Percentiles rank a stretch among this genome's conserved stretches.
Evolutionary conservation across 2,113 vertebrate species (phyloP).

Genomic region (Cephalopholis sonnerati): DNA sequence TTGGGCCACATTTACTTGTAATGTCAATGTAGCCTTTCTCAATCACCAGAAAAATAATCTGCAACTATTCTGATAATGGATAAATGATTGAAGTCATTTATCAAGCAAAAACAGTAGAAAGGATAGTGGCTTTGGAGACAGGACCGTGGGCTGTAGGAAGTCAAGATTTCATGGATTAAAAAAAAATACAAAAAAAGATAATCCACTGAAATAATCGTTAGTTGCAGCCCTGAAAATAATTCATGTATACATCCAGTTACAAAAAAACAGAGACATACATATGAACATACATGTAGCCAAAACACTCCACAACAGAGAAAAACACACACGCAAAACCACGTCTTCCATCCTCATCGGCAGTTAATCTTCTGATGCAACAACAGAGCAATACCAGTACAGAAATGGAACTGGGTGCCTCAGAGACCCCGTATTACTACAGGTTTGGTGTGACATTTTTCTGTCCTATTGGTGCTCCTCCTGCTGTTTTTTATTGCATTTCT

Average conservation of each 20-base stretch:
- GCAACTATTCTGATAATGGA: background rate
- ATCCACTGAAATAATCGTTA: background rate
- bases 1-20: too few species aligned
- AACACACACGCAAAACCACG: conserved; percentile 24
- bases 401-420: background rate
- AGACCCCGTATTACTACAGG: conserved; percentile 3
- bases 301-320: background rate
- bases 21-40: too few species aligned
- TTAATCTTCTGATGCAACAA: conserved; percentile 69
- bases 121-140: background rate
- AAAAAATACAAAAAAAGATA: background rate
- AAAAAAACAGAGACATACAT: background rate
- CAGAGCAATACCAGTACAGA: conserved; percentile 52
- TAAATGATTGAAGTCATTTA: background rate
- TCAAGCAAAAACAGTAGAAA: background rate
- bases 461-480: background rate
- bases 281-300: background rate
- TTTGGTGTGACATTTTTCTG: background rate
- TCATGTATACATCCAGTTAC: background rate
- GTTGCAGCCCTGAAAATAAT: conserved; percentile 3
- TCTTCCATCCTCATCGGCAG: conserved; percentile 19
- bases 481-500: background rate
- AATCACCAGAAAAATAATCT: background rate
- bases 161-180: background rate
- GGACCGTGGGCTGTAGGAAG: background rate